Evolutionary conservation across 2,888 invertebrate species (phyloP), one percentile per base, ranked within the genome.

Genomic region (Mythimna lalbum): DNA sequence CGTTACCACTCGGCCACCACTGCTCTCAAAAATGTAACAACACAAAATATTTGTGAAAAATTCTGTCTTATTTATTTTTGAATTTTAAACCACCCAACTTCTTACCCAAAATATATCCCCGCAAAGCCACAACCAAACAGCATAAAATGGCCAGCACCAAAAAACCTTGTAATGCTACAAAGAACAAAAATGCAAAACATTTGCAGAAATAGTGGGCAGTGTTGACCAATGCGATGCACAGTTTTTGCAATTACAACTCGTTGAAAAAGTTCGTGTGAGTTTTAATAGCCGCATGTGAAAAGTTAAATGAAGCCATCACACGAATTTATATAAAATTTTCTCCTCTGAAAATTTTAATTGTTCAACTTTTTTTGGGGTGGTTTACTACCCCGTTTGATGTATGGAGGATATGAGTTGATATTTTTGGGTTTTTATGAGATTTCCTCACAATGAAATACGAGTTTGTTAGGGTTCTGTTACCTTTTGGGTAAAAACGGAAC

Each of bases 251-350:
- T 83, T 79, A 84, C 81, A 80, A 57, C 64, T 69, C 76, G 78
- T 67, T 59, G 81, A 64, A 66, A 87, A 82, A 88, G 78, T 86
- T 87, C 27, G 65, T 65, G 69, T 65, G 78, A 85, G 83, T 87
- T 87, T 81, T 84, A 85, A 85, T 79, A 78, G 86, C 83, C 69
- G 74, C 80, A 78, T 67, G 69, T 63, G 72, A 78, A 81, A 82
- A 86, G 82, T 86, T 85, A 80, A 84, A 85, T 86, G 76, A 86
- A 86, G 77, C 82, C 69, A 68, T 77, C 70, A 70, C 62, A 56
- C 63, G 62, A 73, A 84, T 83, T 80, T 81, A 82, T 82, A 70
- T 71, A 57, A 76, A 81, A 74, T 63, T 55, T 57, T 72, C 57
- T 39, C 63, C 52, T 55, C 43, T 47, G 64, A 63, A 77, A 73